Percentiles rank a stretch among this genome's conserved stretches.
Evolutionary conservation across 2,888 invertebrate species (phyloP).

Genomic region (Callimorpha dominula): DNA sequence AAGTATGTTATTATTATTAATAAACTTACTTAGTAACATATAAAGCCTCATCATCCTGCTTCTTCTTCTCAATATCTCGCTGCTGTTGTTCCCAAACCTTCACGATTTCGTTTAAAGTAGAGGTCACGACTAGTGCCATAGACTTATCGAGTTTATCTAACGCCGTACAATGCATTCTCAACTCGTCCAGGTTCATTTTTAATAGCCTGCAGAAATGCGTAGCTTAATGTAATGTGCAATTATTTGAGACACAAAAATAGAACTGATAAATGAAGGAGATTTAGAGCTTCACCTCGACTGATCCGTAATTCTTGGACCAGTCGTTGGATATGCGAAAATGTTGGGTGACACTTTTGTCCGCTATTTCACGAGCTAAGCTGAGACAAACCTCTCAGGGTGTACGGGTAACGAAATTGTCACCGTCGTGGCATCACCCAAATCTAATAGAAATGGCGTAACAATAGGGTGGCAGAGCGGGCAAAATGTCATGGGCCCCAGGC

Average conservation of each 20-base stretch:
- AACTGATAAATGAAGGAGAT: no score
- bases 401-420: no score
- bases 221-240: not conserved
- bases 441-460: no score
- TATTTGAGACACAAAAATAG: not conserved
- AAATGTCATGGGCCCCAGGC: no score
- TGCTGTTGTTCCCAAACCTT: constrained; percentile 92
- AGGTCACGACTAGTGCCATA: constrained; percentile 80
- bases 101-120: constrained; percentile 88
- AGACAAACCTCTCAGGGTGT: no score
- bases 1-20: not conserved
- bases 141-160: constrained; percentile 78
- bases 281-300: no score
- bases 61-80: constrained; percentile 88
- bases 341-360: no score
- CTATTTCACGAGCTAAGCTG: no score
- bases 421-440: no score
- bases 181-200: constrained; percentile 90
- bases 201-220: constrained; percentile 80
- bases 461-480: no score
- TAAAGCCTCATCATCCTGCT: constrained; percentile 91
- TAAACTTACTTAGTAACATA: constrained; percentile 89
- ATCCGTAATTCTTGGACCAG: no score
- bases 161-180: constrained; percentile 88
- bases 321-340: no score